These are phyloP conservation scores for Latrodectus geometricus DNA, from an alignment of 1,140 invertebrate species.

Conservation along the genomic window DNA sequence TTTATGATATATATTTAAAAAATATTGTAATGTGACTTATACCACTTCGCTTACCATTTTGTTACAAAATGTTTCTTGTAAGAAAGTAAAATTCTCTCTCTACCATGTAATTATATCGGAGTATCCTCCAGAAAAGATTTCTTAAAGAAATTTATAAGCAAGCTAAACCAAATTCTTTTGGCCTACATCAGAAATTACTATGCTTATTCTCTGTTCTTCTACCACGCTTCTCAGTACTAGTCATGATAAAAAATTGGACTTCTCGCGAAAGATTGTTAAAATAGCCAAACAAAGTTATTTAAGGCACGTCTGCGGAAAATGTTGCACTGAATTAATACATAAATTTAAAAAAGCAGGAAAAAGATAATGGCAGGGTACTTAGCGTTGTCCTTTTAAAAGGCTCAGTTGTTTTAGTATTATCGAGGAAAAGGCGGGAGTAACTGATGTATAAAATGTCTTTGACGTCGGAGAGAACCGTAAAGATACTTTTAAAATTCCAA, in stretches of 20 bases:
- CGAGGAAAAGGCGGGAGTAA: conserved; percentile 3
- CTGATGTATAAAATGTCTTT: conserved; percentile 41
- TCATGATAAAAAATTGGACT: conserved; percentile 30
- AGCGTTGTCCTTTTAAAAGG: not conserved
- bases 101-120: conserved; percentile 35
- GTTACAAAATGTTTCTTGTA: no score
- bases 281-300: conserved; percentile 50
- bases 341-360: conserved; percentile 40
- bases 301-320: conserved; percentile 48
- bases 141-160: conserved; percentile 50
- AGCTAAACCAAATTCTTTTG: conserved; percentile 12
- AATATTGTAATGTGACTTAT: not conserved
- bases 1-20: no score
- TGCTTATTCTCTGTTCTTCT: not conserved
- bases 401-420: conserved; percentile 5
- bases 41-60: not conserved
- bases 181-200: conserved; percentile 42
- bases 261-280: conserved; percentile 28
- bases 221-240: not conserved
- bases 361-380: not conserved
- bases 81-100: conserved; percentile 33
- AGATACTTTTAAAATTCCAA: conserved; percentile 31
- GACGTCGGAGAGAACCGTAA: conserved; percentile 7
- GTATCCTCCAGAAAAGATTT: conserved; percentile 13
- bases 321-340: conserved; percentile 48